These are phyloP conservation scores for Onychomys leucogaster DNA, from an alignment of 2,797 vertebrate genomes.

Conservation along the genomic window DNA sequence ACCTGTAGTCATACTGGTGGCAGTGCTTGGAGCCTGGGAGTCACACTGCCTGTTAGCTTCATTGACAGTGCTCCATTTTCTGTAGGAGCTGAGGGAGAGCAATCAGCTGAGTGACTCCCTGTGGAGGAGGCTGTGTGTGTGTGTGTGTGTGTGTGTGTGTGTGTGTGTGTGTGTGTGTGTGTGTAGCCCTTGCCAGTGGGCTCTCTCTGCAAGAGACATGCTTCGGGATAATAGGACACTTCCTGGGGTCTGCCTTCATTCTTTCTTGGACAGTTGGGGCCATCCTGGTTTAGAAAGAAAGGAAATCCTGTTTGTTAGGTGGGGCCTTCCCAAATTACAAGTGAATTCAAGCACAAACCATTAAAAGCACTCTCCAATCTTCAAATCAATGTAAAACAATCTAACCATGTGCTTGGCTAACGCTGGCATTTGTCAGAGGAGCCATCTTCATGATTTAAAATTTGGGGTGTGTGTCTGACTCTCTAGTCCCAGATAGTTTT, in stretches of 20 bases:
- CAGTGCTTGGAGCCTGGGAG: not conserved
- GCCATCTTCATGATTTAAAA: not conserved
- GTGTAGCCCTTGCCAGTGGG: not conserved
- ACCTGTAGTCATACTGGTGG: too few relatives aligned
- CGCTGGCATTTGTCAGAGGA: not conserved
- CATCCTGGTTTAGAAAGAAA: not conserved
- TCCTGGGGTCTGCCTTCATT: not conserved
- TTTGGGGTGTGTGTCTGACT: not conserved
- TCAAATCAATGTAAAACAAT: slow-evolving; percentile 10
- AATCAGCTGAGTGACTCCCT: not conserved
- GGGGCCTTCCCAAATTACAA: not conserved
- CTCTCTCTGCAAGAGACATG: not conserved
- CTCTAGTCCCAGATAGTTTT: not conserved
- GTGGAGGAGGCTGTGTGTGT: not conserved
- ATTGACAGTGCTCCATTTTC: rapidly evolving
- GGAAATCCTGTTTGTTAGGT: slow-evolving; percentile 29
- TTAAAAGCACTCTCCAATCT: not conserved
- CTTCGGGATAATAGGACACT: not conserved
- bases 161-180: too few relatives aligned
- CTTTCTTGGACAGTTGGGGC: slow-evolving; percentile 13
- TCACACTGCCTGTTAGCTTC: not conserved
- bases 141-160: too few relatives aligned
- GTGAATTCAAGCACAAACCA: not conserved
- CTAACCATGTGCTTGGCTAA: not conserved
- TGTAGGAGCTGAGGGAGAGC: not conserved